Percentiles rank a stretch among this genome's conserved stretches.
These are phyloP conservation scores for Labeo calbasu DNA, from an alignment of 2,797 vertebrate genomes.

Conservation along the genomic window DNA sequence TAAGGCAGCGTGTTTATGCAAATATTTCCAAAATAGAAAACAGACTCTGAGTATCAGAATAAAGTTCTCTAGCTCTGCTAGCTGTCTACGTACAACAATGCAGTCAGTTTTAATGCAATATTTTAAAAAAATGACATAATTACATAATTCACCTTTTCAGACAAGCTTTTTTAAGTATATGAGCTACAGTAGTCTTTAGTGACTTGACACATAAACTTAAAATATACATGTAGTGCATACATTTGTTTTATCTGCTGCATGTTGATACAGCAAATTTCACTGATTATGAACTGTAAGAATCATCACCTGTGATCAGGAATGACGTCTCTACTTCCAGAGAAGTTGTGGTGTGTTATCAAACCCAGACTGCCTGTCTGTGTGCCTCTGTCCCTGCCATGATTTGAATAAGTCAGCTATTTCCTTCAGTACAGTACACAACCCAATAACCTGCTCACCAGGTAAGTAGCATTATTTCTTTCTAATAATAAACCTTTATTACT, in stretches of 20 bases:
- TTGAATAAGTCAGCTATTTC: conserved; percentile 1
- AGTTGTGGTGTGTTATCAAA: background rate
- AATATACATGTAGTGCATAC: too few species aligned
- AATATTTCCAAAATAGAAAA: conserved; percentile 11
- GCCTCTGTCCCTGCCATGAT: background rate
- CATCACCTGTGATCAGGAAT: too few species aligned
- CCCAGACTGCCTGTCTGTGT: too few species aligned
- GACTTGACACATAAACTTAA: background rate
- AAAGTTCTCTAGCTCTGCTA: background rate
- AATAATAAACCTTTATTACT: background rate
- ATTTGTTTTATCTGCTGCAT: background rate
- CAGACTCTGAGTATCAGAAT: background rate
- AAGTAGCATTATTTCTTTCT: background rate
- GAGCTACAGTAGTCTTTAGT: background rate
- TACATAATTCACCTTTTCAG: too few species aligned
- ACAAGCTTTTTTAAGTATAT: too few species aligned
- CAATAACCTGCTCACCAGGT: background rate
- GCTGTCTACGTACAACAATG: background rate
- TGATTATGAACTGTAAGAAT: too few species aligned
- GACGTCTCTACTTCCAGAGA: background rate
- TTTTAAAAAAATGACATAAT: too few species aligned
- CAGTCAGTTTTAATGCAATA: background rate
- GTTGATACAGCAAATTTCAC: background rate
- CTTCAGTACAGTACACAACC: background rate
- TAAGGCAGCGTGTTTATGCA: background rate